These are phyloP conservation scores for Rhinopithecus roxellana DNA, from an alignment of 2,113 vertebrate species.

Conservation along the genomic window DNA sequence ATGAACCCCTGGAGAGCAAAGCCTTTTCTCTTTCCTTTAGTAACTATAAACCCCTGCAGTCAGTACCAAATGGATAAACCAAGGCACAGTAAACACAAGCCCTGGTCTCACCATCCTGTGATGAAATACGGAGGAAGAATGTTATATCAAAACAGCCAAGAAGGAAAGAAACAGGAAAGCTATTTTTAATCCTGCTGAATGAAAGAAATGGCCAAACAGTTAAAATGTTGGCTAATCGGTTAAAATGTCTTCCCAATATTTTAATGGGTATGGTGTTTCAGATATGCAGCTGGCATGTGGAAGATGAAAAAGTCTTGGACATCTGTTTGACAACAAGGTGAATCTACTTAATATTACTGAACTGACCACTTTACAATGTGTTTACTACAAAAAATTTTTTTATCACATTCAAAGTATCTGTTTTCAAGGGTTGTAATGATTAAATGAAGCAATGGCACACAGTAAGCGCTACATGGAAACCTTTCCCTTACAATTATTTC, in stretches of 20 bases:
- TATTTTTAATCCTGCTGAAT: background rate
- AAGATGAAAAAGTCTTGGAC: background rate
- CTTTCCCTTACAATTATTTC: background rate
- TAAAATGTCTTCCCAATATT: background rate
- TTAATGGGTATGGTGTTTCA: background rate
- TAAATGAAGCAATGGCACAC: background rate
- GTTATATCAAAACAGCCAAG: background rate
- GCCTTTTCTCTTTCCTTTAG: background rate
- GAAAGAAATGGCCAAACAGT: background rate
- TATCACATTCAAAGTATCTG: background rate
- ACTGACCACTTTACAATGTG: background rate
- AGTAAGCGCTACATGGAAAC: background rate
- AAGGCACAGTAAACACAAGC: background rate
- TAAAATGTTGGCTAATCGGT: background rate
- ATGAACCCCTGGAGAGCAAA: background rate
- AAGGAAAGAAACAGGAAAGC: background rate
- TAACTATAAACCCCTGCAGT: background rate
- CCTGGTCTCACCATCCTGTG: background rate
- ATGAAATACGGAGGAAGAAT: background rate
- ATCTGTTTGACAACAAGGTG: background rate
- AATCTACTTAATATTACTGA: background rate
- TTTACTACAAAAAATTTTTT: background rate
- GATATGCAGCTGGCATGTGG: no score
- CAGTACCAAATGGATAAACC: background rate
- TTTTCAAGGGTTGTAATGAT: background rate